Percentiles rank a stretch among this genome's conserved stretches.
Evolutionary conservation across 2,113 vertebrate species (phyloP).

Genomic region (Fulica atra): DNA sequence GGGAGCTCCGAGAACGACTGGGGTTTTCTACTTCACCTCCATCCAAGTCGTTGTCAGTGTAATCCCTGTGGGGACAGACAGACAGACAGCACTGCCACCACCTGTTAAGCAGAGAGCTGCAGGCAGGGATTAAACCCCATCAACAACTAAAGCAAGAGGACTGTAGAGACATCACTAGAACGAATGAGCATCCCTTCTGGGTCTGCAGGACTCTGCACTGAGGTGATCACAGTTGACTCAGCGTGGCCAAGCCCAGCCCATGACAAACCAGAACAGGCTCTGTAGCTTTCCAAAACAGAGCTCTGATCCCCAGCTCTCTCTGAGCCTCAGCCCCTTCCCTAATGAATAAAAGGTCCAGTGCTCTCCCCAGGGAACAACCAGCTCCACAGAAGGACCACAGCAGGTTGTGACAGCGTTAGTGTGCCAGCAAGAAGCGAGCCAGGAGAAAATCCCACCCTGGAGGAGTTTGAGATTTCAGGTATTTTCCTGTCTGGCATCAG

Average conservation of each 20-base stretch:
- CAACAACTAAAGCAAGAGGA: background rate
- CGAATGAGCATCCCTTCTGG: rapidly evolving
- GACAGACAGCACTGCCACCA: background rate
- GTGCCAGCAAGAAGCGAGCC: background rate
- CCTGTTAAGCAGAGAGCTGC: background rate
- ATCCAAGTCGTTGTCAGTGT: conserved; percentile 84
- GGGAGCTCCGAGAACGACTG: conserved; percentile 68
- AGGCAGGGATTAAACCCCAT: background rate
- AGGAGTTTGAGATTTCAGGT: background rate
- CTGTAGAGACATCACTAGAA: background rate
- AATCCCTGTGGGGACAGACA: conserved; percentile 78
- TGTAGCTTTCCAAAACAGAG: background rate
- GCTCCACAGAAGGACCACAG: background rate
- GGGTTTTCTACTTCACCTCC: conserved; percentile 79
- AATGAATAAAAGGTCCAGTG: rapidly evolving
- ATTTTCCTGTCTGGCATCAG: background rate
- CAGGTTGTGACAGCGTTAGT: background rate
- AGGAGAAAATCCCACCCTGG: background rate
- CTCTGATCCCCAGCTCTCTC: background rate
- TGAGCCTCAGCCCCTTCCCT: background rate
- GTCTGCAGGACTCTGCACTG: background rate
- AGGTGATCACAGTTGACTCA: background rate
- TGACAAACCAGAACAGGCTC: background rate
- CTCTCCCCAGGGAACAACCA: background rate
- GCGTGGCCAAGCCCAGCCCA: background rate